A percentile compares a stretch with the other conserved stretches of the same genome.
Evolutionary conservation across 2,113 vertebrate genomes (phyloP).

Genomic region (Nothoprocta perdicaria): DNA sequence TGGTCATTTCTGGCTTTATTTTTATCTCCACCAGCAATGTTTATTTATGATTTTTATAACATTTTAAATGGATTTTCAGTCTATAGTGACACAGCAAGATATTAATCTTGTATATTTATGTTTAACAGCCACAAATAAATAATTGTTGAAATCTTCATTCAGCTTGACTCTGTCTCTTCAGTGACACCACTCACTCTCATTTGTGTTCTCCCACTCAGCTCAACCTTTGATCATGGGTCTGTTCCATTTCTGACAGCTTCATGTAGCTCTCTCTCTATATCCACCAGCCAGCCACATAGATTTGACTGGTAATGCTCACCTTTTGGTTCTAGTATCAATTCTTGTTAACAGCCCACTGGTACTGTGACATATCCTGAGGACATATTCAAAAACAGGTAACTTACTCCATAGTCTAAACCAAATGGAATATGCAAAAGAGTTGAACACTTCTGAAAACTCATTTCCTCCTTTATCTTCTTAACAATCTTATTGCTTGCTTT

Average conservation of each 20-base stretch:
- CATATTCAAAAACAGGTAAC: not conserved
- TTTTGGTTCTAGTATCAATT: not conserved
- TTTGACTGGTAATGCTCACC: not conserved
- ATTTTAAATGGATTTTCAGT: not conserved
- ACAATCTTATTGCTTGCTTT: not conserved
- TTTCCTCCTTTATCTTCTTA: not conserved
- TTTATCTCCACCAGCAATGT: not conserved
- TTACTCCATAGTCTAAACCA: not conserved
- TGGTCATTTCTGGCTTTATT: not conserved
- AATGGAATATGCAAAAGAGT: not conserved
- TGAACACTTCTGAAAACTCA: not conserved
- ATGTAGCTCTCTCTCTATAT: not conserved
- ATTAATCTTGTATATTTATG: not conserved
- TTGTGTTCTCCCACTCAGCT: not conserved
- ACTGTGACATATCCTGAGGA: not conserved
- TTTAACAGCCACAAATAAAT: not conserved
- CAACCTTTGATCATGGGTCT: fast-evolving
- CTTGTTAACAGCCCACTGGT: not conserved
- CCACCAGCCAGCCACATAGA: not conserved
- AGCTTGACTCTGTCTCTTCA: not conserved
- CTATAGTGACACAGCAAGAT: not conserved
- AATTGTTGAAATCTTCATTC: not conserved
- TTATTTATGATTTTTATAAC: not conserved
- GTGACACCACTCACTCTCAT: fast-evolving
- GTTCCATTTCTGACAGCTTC: not conserved